These are phyloP conservation scores for Gobio occitaniae DNA, from an alignment of 2,797 vertebrate species.

Conservation along the genomic window DNA sequence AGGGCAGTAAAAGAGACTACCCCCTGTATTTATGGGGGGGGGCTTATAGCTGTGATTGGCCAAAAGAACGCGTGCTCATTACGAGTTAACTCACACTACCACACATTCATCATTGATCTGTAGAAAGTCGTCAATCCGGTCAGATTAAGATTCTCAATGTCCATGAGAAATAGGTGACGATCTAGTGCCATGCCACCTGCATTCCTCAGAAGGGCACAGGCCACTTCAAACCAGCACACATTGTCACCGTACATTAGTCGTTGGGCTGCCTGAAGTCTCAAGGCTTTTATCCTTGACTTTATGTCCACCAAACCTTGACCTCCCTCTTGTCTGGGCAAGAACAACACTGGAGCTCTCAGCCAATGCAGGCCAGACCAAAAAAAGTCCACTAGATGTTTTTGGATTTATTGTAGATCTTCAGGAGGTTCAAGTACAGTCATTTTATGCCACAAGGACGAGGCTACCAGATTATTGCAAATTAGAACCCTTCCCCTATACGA, in stretches of 20 bases:
- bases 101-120: not conserved
- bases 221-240: not conserved
- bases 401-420: not conserved
- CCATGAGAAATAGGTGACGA: not conserved
- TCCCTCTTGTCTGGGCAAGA: no score
- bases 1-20: no score
- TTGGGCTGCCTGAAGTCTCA: not conserved
- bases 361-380: not conserved
- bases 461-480: not conserved
- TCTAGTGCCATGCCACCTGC: not conserved
- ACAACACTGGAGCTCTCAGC: not conserved
- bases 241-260: not conserved
- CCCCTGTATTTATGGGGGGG: no score
- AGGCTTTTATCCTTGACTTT: not conserved
- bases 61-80: no score
- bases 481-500: not conserved
- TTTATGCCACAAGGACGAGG: not conserved
- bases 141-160: not conserved
- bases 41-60: no score
- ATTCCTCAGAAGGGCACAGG: not conserved
- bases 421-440: not conserved
- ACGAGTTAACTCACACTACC: no score
- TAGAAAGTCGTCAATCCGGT: not conserved
- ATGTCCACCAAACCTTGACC: no score
- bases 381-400: not conserved